A percentile compares a stretch with the other conserved stretches of the same genome.
Evolutionary conservation across 2,113 vertebrate species (phyloP).

Genomic region (Canis aureus): DNA sequence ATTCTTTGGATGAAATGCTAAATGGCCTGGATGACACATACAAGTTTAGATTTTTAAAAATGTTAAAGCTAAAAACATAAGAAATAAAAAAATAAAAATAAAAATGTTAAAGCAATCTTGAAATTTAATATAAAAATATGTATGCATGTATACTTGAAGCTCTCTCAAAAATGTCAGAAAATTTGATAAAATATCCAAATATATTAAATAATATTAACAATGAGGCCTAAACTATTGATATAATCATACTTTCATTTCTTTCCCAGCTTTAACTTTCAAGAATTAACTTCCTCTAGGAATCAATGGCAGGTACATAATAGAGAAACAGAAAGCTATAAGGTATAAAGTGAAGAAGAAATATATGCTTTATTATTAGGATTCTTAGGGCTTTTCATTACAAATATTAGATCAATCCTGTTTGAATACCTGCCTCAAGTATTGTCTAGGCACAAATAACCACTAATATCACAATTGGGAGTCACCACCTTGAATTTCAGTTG

Average conservation of each 20-base stretch:
- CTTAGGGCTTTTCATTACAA: not conserved
- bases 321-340: not conserved
- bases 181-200: slow-evolving; percentile 28
- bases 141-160: not conserved
- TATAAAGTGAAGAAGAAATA: not conserved
- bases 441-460: not conserved
- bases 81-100: too few relatives aligned
- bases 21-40: not conserved
- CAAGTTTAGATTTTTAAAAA: not conserved
- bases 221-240: not conserved
- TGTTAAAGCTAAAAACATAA: not conserved
- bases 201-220: slow-evolving; percentile 36
- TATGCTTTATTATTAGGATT: not conserved
- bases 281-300: slow-evolving; percentile 56
- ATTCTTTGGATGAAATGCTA: not conserved
- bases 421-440: not conserved
- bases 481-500: not conserved
- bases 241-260: not conserved
- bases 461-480: not conserved
- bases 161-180: not conserved
- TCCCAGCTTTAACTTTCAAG: not conserved
- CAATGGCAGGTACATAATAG: not conserved
- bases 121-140: slow-evolving; percentile 30
- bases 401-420: not conserved
- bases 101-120: not conserved